Conservation (phyloP, 2,888 invertebrate genomes). For the Melipona beecheii region DNA sequence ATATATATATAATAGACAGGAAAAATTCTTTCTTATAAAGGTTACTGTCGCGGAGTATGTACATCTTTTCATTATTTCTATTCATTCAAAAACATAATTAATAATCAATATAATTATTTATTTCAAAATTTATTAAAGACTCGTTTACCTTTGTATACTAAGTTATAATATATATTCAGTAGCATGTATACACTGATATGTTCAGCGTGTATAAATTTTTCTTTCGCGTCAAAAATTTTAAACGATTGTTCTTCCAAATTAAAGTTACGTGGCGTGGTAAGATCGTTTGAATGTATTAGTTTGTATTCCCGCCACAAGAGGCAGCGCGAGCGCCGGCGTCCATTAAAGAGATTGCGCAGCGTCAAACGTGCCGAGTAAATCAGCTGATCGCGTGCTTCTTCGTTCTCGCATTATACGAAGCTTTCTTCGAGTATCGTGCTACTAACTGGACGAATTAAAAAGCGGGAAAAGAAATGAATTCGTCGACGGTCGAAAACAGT, state of each 20-base stretch:
- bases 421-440: slow-evolving; percentile 1
- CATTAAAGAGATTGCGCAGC: slow-evolving; percentile 19
- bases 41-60: background rate
- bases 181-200: too few relatives aligned
- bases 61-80: background rate
- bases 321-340: background rate
- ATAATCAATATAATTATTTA: background rate
- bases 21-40: too few relatives aligned
- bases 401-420: slow-evolving; percentile 25
- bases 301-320: background rate
- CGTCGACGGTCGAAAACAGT: slow-evolving; percentile 74
- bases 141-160: background rate
- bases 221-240: background rate
- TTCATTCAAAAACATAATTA: background rate
- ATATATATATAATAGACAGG: too few relatives aligned
- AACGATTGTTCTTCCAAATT: background rate
- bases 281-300: slow-evolving; percentile 20
- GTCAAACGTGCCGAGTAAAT: slow-evolving; percentile 23
- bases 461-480: slow-evolving; percentile 66
- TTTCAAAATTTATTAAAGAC: background rate
- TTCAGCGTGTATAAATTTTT: too few relatives aligned
- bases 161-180: too few relatives aligned
- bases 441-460: background rate
- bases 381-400: slow-evolving; percentile 53
- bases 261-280: background rate